phyloP scores from a whole-genome alignment of 1,140 invertebrate genomes.

The Rhagoletis pomonella region DNA sequence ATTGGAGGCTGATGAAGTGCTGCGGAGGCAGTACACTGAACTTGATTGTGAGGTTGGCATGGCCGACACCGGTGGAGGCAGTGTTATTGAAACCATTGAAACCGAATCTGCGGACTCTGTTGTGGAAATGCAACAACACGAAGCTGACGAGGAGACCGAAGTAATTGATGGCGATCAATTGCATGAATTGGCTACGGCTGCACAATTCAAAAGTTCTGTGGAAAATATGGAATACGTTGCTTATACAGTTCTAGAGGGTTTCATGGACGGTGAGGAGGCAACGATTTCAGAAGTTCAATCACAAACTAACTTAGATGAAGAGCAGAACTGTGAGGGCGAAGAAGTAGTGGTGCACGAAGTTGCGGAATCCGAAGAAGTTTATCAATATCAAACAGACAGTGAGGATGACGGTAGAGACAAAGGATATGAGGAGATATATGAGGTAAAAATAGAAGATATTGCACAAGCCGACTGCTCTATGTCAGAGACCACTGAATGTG shows the following conservation, averaged over 20 bases:
- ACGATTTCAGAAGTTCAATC: slow-evolving; percentile 6
- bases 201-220: slow-evolving; percentile 59
- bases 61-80: not conserved
- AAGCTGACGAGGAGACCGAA: slow-evolving; percentile 57
- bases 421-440: slow-evolving; percentile 47
- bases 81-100: slow-evolving; percentile 41
- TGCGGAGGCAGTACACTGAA: slow-evolving; percentile 56
- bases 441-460: slow-evolving; percentile 27
- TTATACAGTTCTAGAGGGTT: slow-evolving; percentile 58
- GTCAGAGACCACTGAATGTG: not conserved
- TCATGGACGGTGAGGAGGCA: slow-evolving; percentile 35
- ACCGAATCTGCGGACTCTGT: slow-evolving; percentile 48
- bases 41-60: not conserved
- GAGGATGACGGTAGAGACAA: slow-evolving; percentile 30
- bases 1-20: slow-evolving; percentile 68
- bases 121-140: slow-evolving; percentile 57
- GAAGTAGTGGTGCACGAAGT: slow-evolving; percentile 52
- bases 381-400: slow-evolving; percentile 13
- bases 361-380: slow-evolving; percentile 41
- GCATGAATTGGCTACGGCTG: slow-evolving; percentile 60
- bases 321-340: slow-evolving; percentile 64
- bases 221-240: slow-evolving; percentile 61
- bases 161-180: slow-evolving; percentile 59
- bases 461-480: slow-evolving; percentile 8
- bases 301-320: slow-evolving; percentile 59